phyloP scores from a whole-genome alignment of 2,113 vertebrate genomes.

The Tringa solitaria region DNA sequence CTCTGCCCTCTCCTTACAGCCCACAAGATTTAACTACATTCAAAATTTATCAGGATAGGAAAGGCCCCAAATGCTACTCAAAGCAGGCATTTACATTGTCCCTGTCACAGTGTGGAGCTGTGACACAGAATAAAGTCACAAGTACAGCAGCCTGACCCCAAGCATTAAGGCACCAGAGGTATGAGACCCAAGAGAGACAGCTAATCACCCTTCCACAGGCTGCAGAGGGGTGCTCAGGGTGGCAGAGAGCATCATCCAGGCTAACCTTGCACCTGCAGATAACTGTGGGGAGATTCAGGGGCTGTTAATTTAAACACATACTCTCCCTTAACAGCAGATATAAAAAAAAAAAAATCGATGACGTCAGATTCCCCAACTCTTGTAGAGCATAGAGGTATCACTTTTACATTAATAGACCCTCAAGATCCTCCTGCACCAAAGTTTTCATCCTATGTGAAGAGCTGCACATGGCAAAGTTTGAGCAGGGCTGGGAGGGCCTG shows the following conservation, averaged over 20 bases:
- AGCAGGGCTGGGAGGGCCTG: accelerated
- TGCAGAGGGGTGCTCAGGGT: not conserved
- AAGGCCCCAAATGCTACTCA: not conserved
- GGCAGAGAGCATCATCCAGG: not conserved
- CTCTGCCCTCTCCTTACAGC: not conserved
- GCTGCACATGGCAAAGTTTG: not conserved
- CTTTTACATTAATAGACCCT: not conserved
- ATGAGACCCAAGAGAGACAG: not conserved
- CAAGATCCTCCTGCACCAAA: not conserved
- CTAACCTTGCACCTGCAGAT: not conserved
- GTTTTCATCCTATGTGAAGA: not conserved
- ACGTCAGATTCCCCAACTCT: not conserved
- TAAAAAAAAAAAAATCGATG: not conserved
- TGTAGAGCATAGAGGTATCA: not conserved
- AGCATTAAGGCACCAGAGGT: not conserved
- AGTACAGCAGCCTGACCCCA: not conserved
- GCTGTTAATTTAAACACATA: not conserved
- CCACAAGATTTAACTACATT: not conserved
- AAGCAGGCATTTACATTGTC: not conserved
- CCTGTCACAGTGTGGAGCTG: not conserved
- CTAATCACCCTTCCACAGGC: not conserved
- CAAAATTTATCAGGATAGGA: not conserved
- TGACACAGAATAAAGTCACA: not conserved
- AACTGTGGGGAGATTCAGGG: not conserved
- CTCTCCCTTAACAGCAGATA: not conserved